Evolutionary conservation across 2,113 vertebrate species (phyloP).

Genomic region (Capra hircus): DNA sequence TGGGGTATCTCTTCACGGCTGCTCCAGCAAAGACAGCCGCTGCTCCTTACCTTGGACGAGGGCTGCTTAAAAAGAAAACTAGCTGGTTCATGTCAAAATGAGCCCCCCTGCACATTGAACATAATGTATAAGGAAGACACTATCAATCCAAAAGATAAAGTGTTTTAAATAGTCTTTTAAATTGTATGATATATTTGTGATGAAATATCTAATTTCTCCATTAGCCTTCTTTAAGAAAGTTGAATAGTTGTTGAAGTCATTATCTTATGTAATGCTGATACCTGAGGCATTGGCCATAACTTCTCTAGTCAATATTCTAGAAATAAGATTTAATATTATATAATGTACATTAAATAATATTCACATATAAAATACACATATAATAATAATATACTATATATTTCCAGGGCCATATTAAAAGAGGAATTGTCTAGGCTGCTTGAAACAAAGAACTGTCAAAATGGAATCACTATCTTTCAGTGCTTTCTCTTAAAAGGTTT

Average conservation of each 20-base stretch:
- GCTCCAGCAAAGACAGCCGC: too few species aligned
- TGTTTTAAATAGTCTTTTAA: neutral
- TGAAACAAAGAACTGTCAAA: constrained; percentile 10
- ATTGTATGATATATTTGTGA: neutral
- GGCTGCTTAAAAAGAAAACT: neutral
- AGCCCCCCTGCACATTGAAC: neutral
- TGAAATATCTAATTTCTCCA: neutral
- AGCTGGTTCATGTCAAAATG: neutral
- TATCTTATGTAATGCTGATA: neutral
- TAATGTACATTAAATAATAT: neutral
- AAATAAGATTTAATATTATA: neutral
- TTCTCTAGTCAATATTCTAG: neutral
- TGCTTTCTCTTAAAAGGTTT: neutral
- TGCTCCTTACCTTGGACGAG: too few species aligned
- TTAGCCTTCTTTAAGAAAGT: neutral
- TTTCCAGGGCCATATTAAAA: neutral
- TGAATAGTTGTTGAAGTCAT: neutral
- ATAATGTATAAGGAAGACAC: neutral
- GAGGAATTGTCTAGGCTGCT: neutral
- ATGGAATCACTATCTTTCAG: neutral
- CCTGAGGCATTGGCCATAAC: neutral
- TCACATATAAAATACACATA: neutral
- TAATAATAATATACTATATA: neutral
- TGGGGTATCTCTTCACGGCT: too few species aligned
- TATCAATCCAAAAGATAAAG: neutral